Conservation (phyloP, 2,888 invertebrate species). For the Drosophila mimica region DNA sequence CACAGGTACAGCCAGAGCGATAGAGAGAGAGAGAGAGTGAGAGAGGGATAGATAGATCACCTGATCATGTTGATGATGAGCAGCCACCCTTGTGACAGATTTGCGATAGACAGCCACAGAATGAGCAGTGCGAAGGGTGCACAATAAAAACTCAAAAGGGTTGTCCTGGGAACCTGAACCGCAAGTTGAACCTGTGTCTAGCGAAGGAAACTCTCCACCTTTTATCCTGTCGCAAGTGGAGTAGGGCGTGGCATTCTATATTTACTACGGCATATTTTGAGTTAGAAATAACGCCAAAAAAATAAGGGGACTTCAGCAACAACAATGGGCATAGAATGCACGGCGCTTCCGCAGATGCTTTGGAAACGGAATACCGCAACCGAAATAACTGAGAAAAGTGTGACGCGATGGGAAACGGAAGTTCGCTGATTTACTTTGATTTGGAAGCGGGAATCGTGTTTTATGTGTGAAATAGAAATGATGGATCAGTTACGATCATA, state of each 20-base stretch:
- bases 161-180: conserved; percentile 45
- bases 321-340: conserved; percentile 1
- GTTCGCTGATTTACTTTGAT: conserved; percentile 16
- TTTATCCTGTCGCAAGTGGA: conserved; percentile 27
- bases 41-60: not conserved
- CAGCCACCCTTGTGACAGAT: conserved; percentile 56
- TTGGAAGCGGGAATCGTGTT: not conserved
- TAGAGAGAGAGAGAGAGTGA: not conserved
- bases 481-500: not conserved
- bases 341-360: conserved; percentile 53
- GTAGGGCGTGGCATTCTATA: conserved; percentile 21
- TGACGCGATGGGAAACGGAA: conserved; percentile 55
- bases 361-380: conserved; percentile 53
- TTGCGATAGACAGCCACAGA: conserved; percentile 49
- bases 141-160: conserved; percentile 36
- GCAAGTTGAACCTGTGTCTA: conserved; percentile 5
- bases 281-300: conserved; percentile 58
- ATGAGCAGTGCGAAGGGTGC: conserved; percentile 42
- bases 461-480: not conserved
- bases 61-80: conserved; percentile 13
- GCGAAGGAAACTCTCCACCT: conserved; percentile 18
- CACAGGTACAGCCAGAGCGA: conserved; percentile 8
- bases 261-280: conserved; percentile 52
- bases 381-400: conserved; percentile 13
- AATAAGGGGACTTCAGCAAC: conserved; percentile 1